A percentile compares a stretch with the other conserved stretches of the same genome.
phyloP scores from a whole-genome alignment of 2,888 invertebrate species.

The Brachyptera risi region DNA sequence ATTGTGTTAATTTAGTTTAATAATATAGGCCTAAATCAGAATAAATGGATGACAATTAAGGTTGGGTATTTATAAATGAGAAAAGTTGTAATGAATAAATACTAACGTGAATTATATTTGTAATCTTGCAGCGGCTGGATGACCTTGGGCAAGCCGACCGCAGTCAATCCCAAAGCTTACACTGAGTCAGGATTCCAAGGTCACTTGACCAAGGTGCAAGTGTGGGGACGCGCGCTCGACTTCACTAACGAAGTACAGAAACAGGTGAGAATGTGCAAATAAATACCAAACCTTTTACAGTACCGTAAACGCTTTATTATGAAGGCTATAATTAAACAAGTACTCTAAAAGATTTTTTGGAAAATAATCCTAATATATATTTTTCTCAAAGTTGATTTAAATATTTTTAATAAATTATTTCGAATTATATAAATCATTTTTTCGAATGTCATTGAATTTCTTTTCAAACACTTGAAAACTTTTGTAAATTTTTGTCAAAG shows the following conservation, averaged over 20 bases:
- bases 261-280: conserved; percentile 55
- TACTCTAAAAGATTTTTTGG: not conserved
- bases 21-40: too few relatives aligned
- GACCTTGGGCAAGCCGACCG: conserved; percentile 84
- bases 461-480: too few relatives aligned
- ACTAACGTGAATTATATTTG: not conserved
- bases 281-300: not conserved
- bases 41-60: too few relatives aligned
- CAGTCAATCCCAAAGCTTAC: conserved; percentile 74
- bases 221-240: conserved; percentile 89
- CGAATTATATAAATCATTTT: too few relatives aligned
- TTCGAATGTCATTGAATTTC: too few relatives aligned
- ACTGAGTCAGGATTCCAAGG: conserved; percentile 94
- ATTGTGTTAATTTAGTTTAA: too few relatives aligned
- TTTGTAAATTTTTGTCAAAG: too few relatives aligned
- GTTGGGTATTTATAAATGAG: too few relatives aligned
- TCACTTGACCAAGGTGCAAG: conserved; percentile 87
- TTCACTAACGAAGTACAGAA: conserved; percentile 90
- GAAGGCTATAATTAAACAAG: not conserved
- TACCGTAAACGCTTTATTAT: too few relatives aligned
- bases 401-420: too few relatives aligned
- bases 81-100: too few relatives aligned
- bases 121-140: conserved; percentile 73
- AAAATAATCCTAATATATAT: not conserved
- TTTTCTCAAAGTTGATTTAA: not conserved